Base-by-base conservation (phyloP, 2,797 vertebrate genomes). In the Mareca penelope region DNA sequence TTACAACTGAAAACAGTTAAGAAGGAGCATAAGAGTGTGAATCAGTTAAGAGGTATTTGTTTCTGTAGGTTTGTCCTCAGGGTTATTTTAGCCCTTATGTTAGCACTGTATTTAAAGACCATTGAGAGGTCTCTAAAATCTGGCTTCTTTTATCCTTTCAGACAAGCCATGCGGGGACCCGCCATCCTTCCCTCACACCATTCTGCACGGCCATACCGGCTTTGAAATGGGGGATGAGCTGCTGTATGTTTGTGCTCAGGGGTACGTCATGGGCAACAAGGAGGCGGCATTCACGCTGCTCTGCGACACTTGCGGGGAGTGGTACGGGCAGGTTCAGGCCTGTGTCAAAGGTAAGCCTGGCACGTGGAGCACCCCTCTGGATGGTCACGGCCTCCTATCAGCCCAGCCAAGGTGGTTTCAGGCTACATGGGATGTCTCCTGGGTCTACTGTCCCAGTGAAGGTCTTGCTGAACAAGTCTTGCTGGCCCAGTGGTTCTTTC, bases 281-380 rank as follows among this genome's bases (percentile, higher is more conserved):
- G 98, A 98, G 63, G 97, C 90, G 0, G 98, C 98, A 4, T 99
- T 99, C 97, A 99, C 98, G 5, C 96, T 99, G 96, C 97, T 99
- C 56, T 99, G 99, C 7, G 98, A 99, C 98, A 99, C 98, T 97
- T 99, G 99, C 6, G 99, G 99, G 16, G 98, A 99, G 97, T 99
- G 99, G 99, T 99, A 99, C 0, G 99, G 99, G 50, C 97, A 98
- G 55, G 99, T 99, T 39, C 98, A 99, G 96, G 98, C 98, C 85
- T 99, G 99, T 24, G 96, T 98, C 81, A 99, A 98, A 99, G 99
- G 99, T 99, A 96, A 98, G 97, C 6, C 16, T 55, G 2, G 22
- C 55, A 35, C 12, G 1, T 0, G 1, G 8, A 53, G 7, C 79
- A 33, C 31, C 55, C 40, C 17, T 16, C 61, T 0, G 0, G 10